Conservation (phyloP, 2,113 vertebrate species). For the Tyto alba region DNA sequence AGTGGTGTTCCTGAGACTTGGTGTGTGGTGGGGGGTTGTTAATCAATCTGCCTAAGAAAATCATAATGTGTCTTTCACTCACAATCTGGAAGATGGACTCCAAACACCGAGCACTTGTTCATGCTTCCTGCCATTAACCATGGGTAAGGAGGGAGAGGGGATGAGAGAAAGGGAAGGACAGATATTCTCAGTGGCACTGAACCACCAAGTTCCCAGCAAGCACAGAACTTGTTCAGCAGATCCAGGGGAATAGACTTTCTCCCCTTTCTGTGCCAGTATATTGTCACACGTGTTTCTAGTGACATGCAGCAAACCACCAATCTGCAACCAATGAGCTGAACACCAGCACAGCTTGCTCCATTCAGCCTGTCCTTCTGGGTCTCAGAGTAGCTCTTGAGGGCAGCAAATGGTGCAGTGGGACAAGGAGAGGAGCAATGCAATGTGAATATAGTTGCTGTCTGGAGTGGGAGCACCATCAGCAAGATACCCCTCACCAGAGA, state of each 20-base stretch:
- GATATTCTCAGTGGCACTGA: too few relatives aligned
- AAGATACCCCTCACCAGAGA: not conserved
- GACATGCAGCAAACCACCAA: not conserved
- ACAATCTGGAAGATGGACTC: not conserved
- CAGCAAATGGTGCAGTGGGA: not conserved
- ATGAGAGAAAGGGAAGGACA: not conserved
- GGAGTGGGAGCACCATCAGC: not conserved
- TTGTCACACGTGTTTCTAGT: not conserved
- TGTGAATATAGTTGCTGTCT: not conserved
- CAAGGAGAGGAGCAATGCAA: not conserved
- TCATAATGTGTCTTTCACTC: not conserved
- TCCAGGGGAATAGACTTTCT: not conserved
- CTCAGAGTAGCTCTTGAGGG: not conserved
- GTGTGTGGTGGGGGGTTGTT: not conserved
- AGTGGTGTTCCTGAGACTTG: not conserved
- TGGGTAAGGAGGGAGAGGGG: not conserved
- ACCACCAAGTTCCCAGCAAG: not conserved
- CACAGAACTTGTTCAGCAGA: not conserved
- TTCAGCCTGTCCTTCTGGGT: not conserved
- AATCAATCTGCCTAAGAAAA: not conserved
- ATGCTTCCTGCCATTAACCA: not conserved
- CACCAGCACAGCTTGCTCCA: not conserved
- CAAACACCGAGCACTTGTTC: not conserved
- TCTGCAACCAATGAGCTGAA: not conserved
- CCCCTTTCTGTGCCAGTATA: not conserved